phyloP scores from a whole-genome alignment of 2,113 vertebrate genomes.

The Ammodramus savannarum region DNA sequence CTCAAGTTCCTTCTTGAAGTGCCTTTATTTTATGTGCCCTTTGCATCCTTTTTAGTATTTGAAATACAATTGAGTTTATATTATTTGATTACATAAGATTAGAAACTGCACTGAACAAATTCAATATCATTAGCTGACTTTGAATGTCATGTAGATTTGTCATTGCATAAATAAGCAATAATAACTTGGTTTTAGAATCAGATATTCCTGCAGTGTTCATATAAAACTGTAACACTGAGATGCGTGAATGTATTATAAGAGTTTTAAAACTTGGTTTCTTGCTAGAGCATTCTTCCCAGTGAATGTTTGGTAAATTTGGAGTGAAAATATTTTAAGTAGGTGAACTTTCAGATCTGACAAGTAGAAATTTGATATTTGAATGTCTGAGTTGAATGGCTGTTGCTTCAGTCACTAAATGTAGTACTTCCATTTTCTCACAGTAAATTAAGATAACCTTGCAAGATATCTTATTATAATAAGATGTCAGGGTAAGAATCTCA shows the following conservation, averaged over 20 bases:
- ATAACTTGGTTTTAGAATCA: neutral
- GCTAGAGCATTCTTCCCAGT: neutral
- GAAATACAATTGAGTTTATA: neutral
- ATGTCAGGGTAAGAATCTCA: neutral
- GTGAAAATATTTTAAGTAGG: neutral
- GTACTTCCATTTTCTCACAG: neutral
- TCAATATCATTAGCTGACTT: neutral
- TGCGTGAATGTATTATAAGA: neutral
- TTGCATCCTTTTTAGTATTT: neutral
- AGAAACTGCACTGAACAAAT: neutral
- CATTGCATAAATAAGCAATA: neutral
- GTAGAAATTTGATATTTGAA: neutral
- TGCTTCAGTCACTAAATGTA: neutral
- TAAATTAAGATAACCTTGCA: neutral
- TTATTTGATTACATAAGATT: neutral
- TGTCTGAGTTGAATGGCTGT: neutral
- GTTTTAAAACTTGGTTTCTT: neutral
- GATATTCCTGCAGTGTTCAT: neutral
- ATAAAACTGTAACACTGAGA: neutral
- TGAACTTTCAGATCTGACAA: neutral
- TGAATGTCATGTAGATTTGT: neutral
- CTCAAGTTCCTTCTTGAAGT: neutral
- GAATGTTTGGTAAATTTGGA: neutral
- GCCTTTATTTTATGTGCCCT: neutral
- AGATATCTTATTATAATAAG: neutral